Base-by-base conservation (phyloP, 2,888 invertebrate genomes). In the Pasiphila rectangulata region DNA sequence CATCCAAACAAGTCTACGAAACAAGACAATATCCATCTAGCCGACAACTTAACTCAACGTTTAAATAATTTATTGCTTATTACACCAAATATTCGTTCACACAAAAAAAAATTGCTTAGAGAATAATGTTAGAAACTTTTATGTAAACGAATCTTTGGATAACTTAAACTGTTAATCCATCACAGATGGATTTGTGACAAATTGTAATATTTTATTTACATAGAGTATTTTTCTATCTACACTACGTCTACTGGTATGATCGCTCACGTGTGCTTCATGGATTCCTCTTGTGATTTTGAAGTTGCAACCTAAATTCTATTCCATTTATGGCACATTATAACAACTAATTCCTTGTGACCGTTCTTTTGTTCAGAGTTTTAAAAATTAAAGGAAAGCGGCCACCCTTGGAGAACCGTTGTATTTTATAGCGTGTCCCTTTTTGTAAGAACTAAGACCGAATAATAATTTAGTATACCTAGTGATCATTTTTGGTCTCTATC, bases 1-100 rank as follows among this genome's bases (percentile, higher is more conserved):
- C 64, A 62, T 64, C 61, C 65, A 66, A 67, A 53, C 66, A 61
- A 59, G 57, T 56, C 49, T 64, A 65, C 49, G 53, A 41, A 63
- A 69, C 30, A 27, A 54, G 16, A 21, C 38, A n/a, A n/a, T n/a
- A n/a, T 57, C 61, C 59, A 44, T 62, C 56, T 54, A 67, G n/a
- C n/a, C n/a, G n/a, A n/a, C 56, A 65, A 51, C 68, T 71, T 69
- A 70, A 59, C 58, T n/a, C n/a, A 61, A 10, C 67, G n/a, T n/a
- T 77, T 72, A 75, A 78, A 79, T 79, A 78, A 78, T 73, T 79
- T 75, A 78, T 64, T 72, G 59, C 52, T 67, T 69, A 65, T 56
- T 60, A 59, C n/a, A n/a, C n/a, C 55, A 53, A 54, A 63, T 51
- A 61, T 58, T 54, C 59, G 58, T 57, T 58, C 57, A 63, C 51